Evolutionary conservation across 2,797 vertebrate species (phyloP).

Genomic region (Diceros bicornis): DNA sequence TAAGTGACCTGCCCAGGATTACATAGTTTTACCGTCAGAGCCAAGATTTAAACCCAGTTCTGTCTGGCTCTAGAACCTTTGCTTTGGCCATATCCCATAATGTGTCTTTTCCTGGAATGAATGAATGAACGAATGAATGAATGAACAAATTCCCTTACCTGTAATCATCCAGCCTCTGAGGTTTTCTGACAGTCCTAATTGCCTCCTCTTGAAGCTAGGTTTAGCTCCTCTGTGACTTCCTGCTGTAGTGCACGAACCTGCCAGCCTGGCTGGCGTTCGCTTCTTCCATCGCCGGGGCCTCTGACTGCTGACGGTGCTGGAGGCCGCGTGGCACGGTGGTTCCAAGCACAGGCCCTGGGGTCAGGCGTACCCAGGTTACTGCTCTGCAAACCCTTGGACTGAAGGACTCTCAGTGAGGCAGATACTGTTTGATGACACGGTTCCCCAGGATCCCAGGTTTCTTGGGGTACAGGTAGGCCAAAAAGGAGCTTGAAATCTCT

Average conservation of each 20-base stretch:
- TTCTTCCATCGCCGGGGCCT: background rate
- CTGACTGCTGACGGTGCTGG: fast-evolving
- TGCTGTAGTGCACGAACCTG: fast-evolving
- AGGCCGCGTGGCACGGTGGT: background rate
- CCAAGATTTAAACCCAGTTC: background rate
- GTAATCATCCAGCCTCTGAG: background rate
- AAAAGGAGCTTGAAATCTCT: background rate
- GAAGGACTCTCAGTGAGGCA: background rate
- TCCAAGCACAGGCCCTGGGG: background rate
- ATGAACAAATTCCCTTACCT: background rate
- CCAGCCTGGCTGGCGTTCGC: fast-evolving
- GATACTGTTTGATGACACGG: background rate
- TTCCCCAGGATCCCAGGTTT: background rate
- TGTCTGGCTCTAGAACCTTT: background rate
- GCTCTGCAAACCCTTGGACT: background rate
- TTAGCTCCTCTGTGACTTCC: no score
- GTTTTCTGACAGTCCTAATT: background rate
- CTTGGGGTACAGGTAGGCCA: background rate
- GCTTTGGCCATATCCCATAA: background rate
- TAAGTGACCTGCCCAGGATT: background rate
- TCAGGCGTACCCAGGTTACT: background rate
- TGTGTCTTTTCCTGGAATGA: background rate
- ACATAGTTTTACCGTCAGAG: background rate
- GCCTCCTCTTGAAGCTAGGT: background rate
- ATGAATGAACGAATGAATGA: background rate